These are phyloP conservation scores for Chlorodrepanis virens DNA, from an alignment of 2,113 vertebrate genomes.

Conservation along the genomic window DNA sequence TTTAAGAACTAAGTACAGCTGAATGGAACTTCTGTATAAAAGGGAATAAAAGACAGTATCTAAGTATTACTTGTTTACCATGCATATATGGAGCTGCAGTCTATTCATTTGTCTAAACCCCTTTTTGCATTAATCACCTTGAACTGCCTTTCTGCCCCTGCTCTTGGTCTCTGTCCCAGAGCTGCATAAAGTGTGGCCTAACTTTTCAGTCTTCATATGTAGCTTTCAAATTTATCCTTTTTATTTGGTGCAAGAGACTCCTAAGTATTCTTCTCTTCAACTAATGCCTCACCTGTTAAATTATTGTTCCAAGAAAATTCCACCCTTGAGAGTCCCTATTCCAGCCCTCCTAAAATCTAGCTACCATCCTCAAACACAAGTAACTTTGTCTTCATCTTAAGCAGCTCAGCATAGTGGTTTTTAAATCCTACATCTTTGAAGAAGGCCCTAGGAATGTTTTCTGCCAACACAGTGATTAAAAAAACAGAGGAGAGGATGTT, in stretches of 20 bases:
- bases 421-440: not conserved
- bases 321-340: not conserved
- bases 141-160: not conserved
- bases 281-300: not conserved
- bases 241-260: not conserved
- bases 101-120: not conserved
- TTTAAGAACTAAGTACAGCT: not conserved
- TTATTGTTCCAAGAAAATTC: not conserved
- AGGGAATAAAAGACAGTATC: not conserved
- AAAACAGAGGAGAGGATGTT: not conserved
- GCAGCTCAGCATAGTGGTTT: not conserved
- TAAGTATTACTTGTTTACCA: not conserved
- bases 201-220: not conserved
- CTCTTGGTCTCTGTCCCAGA: not conserved
- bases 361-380: not conserved
- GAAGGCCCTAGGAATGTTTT: not conserved
- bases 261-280: not conserved
- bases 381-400: not conserved
- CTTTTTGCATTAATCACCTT: not conserved
- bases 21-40: not conserved
- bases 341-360: not conserved
- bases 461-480: not conserved
- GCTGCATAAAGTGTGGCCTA: not conserved
- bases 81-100: not conserved
- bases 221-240: not conserved